Evolutionary conservation across 2,797 vertebrate species (phyloP).

Genomic region (Anableps anableps): DNA sequence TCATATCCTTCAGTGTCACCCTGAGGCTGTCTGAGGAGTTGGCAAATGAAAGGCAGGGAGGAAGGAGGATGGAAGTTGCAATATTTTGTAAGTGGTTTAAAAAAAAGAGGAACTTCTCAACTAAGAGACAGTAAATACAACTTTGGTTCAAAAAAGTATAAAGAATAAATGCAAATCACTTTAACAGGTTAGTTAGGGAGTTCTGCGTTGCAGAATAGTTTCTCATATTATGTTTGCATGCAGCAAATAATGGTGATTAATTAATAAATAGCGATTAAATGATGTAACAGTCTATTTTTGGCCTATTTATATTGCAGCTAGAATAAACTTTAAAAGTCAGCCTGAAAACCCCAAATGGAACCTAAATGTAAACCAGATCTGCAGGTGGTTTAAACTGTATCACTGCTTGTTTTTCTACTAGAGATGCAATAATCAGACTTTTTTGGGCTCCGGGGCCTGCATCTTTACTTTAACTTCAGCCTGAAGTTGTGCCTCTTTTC

Average conservation of each 20-base stretch:
- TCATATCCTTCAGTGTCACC: background rate
- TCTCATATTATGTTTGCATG: background rate
- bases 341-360: background rate
- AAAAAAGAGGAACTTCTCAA: background rate
- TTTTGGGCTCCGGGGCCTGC: no score
- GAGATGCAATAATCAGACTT: background rate
- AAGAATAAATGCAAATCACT: background rate
- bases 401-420: background rate
- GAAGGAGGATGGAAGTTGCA: background rate
- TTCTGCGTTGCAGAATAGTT: background rate
- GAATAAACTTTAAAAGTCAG: background rate
- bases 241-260: background rate
- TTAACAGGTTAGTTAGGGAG: background rate
- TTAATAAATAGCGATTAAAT: no score
- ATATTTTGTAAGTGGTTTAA: background rate
- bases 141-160: background rate
- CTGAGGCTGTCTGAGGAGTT: background rate
- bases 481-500: constrained; percentile 4
- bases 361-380: background rate
- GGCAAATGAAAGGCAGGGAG: background rate
- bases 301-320: background rate
- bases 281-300: background rate
- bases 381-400: background rate
- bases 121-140: background rate
- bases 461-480: background rate